A percentile compares a stretch with the other conserved stretches of the same genome.
Evolutionary conservation across 2,797 vertebrate species (phyloP).

Genomic region (Xenops minutus): DNA sequence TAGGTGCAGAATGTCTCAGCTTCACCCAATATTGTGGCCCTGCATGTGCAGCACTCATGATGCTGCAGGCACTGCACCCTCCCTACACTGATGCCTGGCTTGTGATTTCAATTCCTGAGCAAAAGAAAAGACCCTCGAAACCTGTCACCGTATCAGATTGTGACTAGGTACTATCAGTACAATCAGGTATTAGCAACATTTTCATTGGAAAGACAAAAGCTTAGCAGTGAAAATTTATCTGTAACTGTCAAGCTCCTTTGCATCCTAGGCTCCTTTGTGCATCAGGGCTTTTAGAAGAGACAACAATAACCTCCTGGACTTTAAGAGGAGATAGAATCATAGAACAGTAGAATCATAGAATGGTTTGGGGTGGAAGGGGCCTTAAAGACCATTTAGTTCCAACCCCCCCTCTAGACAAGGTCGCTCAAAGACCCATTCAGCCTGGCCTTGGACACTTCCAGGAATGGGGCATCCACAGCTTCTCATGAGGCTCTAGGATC

Average conservation of each 20-base stretch:
- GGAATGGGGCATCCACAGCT: neutral
- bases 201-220: neutral
- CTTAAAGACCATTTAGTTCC: neutral
- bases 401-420: no score
- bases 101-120: neutral
- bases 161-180: neutral
- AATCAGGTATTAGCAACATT: neutral
- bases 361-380: neutral
- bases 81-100: neutral
- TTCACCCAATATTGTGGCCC: accelerated
- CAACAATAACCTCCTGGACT: neutral
- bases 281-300: neutral
- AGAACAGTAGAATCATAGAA: neutral
- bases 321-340: neutral
- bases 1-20: neutral
- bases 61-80: neutral
- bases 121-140: neutral
- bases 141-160: neutral
- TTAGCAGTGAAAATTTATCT: neutral
- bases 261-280: neutral
- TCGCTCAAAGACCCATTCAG: neutral
- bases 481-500: neutral
- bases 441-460: neutral
- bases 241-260: neutral
- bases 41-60: accelerated